Base-by-base conservation (phyloP, 2,888 invertebrate species). In the Eueremaeus valkanovi region DNA sequence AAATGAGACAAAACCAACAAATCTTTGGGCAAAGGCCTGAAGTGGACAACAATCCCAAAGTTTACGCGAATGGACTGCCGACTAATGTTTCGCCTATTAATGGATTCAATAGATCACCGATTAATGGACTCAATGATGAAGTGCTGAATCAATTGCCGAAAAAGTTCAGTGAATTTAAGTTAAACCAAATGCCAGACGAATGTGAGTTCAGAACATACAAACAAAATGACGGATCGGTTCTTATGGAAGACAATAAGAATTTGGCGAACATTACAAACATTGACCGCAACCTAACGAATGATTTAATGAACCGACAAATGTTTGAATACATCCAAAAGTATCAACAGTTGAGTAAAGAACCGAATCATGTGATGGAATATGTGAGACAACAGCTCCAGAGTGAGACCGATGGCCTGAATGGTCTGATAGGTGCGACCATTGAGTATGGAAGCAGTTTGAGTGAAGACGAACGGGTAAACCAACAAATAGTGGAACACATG, bases 391-490 rank as follows among this genome's bases (percentile, higher is more conserved):
- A 74, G 36, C 6, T 68, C 13, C 73, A 72, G 8, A 72, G 33
- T 51, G 42, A 29, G 1, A 24, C 27, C n/a, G 70, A 74, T 45
- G 42, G 45, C 27, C 29, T 70, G 3, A 63, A 66, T 27, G 31
- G 42, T 31, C 8, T 58, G n/a, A 70, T 63, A 42, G 74, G 66
- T 21, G 45, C 66, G 9, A 18, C 74, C 11, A 74, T 66, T 49
- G 63, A 63, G 36, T 49, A 27, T 9, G 74, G 66, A 31, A 61
- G 42, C 21, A 74, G 51, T 40, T 66, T 72, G n/a, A 51, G 55
- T 33, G 73, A 72, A 58, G 73, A 55, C 68, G 58, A 51, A 33
- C 55, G 73, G 33, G 36, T 33, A 55, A 42, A 68, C 74, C 74
- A 72, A 11, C 63, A 72, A 11, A 68, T 21, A 21, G n/a, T n/a